These are phyloP conservation scores for Drosophila ercepeae DNA, from an alignment of 1,140 invertebrate species.

Conservation along the genomic window DNA sequence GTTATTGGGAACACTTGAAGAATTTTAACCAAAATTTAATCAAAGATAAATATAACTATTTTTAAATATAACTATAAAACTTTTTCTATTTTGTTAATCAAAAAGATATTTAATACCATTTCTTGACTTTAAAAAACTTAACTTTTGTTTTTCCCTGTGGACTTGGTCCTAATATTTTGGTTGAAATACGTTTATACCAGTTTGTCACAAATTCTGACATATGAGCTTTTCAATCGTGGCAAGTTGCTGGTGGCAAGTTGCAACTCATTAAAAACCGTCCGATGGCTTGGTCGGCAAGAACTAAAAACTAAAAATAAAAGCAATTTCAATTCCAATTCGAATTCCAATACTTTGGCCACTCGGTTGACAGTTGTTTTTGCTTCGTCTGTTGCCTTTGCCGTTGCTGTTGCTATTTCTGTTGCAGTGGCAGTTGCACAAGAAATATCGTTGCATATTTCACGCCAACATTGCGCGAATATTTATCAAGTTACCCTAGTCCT, in stretches of 20 bases:
- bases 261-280: slow-evolving; percentile 27
- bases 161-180: slow-evolving; percentile 17
- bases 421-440: slow-evolving; percentile 42
- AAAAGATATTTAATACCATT: no score
- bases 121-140: background rate
- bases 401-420: slow-evolving; percentile 1
- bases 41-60: background rate
- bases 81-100: background rate
- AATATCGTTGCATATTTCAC: slow-evolving; percentile 64
- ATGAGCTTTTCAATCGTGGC: slow-evolving; percentile 49
- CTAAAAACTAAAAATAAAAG: slow-evolving; percentile 42
- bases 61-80: background rate
- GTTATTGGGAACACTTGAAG: slow-evolving; percentile 8
- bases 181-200: slow-evolving; percentile 58
- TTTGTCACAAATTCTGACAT: slow-evolving; percentile 62
- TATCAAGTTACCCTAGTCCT: slow-evolving; percentile 48
- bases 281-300: background rate
- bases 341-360: slow-evolving; percentile 32
- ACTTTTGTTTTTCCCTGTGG: slow-evolving; percentile 4
- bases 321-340: slow-evolving; percentile 30
- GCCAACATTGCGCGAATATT: slow-evolving; percentile 53
- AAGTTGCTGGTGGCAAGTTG: slow-evolving; percentile 22
- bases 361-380: slow-evolving; percentile 37
- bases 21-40: background rate
- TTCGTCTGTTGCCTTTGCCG: background rate